Conservation (phyloP, 1,140 invertebrate genomes). For the Catajapyx aquilonaris region DNA sequence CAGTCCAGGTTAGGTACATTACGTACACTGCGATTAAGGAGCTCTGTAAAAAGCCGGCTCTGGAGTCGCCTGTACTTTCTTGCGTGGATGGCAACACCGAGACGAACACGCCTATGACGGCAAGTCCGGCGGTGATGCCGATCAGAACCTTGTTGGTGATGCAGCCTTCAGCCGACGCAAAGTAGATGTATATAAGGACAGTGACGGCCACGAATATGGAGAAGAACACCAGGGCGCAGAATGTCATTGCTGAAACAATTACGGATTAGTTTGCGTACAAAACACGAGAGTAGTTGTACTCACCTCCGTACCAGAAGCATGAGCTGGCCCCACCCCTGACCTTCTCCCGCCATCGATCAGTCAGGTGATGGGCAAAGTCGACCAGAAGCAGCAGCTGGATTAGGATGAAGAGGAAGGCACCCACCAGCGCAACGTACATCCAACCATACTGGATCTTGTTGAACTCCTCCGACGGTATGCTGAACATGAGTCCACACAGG, state of each 20-base stretch:
- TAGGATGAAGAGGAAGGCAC: slow-evolving; percentile 30
- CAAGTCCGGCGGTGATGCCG: slow-evolving; percentile 15
- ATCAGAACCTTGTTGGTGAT: slow-evolving; percentile 17
- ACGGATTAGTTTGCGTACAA: too few relatives aligned
- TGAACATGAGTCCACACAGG: slow-evolving; percentile 15
- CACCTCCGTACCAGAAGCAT: slow-evolving; percentile 25
- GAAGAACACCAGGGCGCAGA: slow-evolving; percentile 13
- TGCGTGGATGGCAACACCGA: slow-evolving; percentile 17
- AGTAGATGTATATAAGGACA: slow-evolving; percentile 14
- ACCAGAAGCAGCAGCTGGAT: slow-evolving; percentile 32
- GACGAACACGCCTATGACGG: slow-evolving; percentile 15
- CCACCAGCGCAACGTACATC: slow-evolving; percentile 33
- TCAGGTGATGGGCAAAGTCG: slow-evolving; percentile 32
- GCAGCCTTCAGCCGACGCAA: slow-evolving; percentile 15
- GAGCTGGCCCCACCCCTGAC: slow-evolving; percentile 26
- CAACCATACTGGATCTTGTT: slow-evolving; percentile 14
- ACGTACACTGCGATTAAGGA: slow-evolving; percentile 12
- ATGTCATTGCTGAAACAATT: slow-evolving; percentile 12
- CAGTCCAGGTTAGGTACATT: slow-evolving; percentile 13
- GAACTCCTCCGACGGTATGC: slow-evolving; percentile 13
- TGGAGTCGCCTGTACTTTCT: slow-evolving; percentile 13
- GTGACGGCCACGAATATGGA: slow-evolving; percentile 10
- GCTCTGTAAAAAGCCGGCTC: slow-evolving; percentile 9
- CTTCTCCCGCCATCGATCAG: slow-evolving; percentile 23
- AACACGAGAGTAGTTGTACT: too few relatives aligned